Conservation (phyloP, 2,888 invertebrate genomes). For the Blastobasis lacticolella region DNA sequence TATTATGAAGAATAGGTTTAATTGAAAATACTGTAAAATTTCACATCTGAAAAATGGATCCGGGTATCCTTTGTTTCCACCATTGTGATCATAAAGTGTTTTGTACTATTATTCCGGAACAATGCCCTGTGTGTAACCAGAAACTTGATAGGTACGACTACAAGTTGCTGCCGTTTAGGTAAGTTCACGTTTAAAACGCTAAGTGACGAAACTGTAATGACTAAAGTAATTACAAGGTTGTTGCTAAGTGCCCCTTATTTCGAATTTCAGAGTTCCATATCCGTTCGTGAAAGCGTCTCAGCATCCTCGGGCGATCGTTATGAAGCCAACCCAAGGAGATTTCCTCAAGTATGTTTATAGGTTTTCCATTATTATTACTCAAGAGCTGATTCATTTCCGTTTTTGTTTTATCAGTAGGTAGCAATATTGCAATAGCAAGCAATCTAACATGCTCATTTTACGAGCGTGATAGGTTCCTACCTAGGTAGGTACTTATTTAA, state of each 20-base stretch:
- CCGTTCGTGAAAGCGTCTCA: slow-evolving; percentile 89
- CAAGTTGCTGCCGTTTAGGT: slow-evolving; percentile 85
- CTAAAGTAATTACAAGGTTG: slow-evolving; percentile 24
- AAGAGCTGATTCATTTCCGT: no score
- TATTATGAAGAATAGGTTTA: slow-evolving; percentile 19
- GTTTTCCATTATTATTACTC: slow-evolving; percentile 81
- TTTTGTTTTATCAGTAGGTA: no score
- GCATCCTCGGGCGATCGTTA: slow-evolving; percentile 85
- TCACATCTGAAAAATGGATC: slow-evolving; percentile 73
- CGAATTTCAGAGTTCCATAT: slow-evolving; percentile 81
- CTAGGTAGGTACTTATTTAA: no score
- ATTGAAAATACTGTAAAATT: slow-evolving; percentile 36
- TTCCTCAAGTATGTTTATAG: slow-evolving; percentile 83
- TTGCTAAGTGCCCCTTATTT: slow-evolving; percentile 33
- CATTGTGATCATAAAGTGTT: slow-evolving; percentile 90
- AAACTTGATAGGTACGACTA: slow-evolving; percentile 73
- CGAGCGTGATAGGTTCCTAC: no score
- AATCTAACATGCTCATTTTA: no score
- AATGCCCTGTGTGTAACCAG: slow-evolving; percentile 85
- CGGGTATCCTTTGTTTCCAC: slow-evolving; percentile 91
- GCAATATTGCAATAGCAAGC: no score
- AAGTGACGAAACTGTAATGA: not conserved
- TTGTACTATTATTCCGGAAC: slow-evolving; percentile 84
- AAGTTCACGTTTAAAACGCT: slow-evolving; percentile 16
- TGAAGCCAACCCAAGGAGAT: slow-evolving; percentile 91